Evolutionary conservation across 1,140 invertebrate species (phyloP), one percentile per base, ranked within the genome.

Genomic region (Drosophila bocqueti): DNA sequence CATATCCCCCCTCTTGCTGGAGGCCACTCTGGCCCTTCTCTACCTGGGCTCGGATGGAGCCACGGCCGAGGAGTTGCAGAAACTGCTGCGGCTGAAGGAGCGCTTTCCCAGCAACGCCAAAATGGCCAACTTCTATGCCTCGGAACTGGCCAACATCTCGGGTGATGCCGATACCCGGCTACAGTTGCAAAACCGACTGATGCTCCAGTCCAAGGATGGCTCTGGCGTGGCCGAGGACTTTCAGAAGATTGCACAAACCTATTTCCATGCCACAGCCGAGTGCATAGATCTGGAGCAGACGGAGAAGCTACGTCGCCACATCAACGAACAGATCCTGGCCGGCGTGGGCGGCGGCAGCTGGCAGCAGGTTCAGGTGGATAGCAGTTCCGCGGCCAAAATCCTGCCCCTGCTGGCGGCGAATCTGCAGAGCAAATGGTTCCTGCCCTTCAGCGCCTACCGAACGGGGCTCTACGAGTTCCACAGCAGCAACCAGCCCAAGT

Each of bases 51-150:
- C 91, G 1, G 91, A 92, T 76, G 89, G 91, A 0, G 64, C 75
- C 49, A 92, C 91, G 0, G 91, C 91, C 7, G 89, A 83, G 45
- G 83, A 92, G 18, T n/a, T 92, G 38, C 76, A 92, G 46, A 63
- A 65, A 1, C 26, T 76, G 15, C 21, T 92, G 42, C 40, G 89
- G 29, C 50, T 92, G 15, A 79, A 90, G 67, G 52, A 91, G 18
- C 91, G 89, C 16, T 92, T 87, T 38, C 54, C 75, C n/a, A 92
- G 79, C 65, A 92, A 92, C 61, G 89, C 89, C n/a, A 92, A 92
- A 75, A 92, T 92, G 91, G 91, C 91, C 21, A 92, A 90, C 29
- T 92, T 79, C 43, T 92, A 74, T 80, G 91, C 91, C 15, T 60
- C 72, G 0, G 77, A 86, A 40, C 42, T 92, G 29, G 72, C 67